Evolutionary conservation across 2,113 vertebrate genomes (phyloP).

Genomic region (Steatornis caripensis): DNA sequence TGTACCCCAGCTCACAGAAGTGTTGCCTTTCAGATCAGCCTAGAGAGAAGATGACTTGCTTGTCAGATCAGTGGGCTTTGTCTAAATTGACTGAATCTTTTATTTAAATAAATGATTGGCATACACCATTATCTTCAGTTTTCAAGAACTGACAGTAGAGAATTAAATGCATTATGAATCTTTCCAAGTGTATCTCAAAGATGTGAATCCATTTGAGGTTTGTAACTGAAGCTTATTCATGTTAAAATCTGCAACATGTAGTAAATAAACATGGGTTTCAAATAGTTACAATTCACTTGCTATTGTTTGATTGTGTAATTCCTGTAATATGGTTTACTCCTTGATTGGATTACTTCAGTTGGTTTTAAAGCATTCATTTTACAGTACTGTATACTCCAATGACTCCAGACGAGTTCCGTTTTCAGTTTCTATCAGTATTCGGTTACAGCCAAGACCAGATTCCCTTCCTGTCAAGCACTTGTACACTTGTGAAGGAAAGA

Average conservation of each 20-base stretch:
- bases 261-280: background rate
- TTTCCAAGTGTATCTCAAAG: background rate
- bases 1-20: background rate
- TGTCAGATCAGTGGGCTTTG: background rate
- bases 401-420: background rate
- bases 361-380: background rate
- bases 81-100: background rate
- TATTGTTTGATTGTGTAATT: background rate
- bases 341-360: background rate
- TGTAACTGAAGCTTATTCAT: background rate
- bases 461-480: background rate
- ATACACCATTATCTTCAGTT: background rate
- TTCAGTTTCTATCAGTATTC: background rate
- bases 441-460: background rate
- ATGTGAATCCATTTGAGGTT: background rate
- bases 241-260: background rate
- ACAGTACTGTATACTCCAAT: background rate
- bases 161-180: background rate
- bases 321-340: background rate
- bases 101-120: background rate
- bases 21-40: background rate
- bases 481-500: background rate
- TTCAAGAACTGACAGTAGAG: background rate
- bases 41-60: background rate
- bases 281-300: rapidly evolving